phyloP scores from a whole-genome alignment of 64 coral and sea anemone species.

The Exaiptasia diaphana region DNA sequence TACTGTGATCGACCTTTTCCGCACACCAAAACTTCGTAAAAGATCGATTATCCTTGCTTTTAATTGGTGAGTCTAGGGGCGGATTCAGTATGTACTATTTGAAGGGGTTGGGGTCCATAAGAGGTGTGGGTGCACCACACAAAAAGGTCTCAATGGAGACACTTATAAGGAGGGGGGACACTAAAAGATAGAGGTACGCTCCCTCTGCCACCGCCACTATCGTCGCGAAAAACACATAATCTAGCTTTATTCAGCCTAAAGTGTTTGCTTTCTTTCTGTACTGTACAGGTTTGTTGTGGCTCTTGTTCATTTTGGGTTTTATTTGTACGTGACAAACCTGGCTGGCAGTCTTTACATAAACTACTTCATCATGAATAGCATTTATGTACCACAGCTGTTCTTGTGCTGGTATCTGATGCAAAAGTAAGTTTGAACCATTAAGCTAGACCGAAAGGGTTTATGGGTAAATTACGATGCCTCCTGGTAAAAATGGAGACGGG shows the following conservation, averaged over 20 bases:
- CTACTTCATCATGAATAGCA: slow-evolving; percentile 24
- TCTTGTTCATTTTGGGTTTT: slow-evolving; percentile 36
- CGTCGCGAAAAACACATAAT: too few species aligned
- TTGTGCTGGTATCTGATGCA: slow-evolving; percentile 24
- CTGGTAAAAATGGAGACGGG: too few species aligned
- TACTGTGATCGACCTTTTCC: slow-evolving; percentile 26
- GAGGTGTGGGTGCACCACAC: too few species aligned
- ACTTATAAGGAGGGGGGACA: too few species aligned
- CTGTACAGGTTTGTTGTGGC: slow-evolving; percentile 29
- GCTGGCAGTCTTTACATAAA: slow-evolving; percentile 31
- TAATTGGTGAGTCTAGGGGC: neutral
- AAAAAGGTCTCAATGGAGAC: too few species aligned
- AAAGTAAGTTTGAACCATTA: slow-evolving; percentile 1
- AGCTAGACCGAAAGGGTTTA: too few species aligned
- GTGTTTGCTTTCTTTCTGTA: too few species aligned
- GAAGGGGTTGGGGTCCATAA: too few species aligned
- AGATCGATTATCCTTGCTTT: slow-evolving; percentile 37
- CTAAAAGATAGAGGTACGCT: too few species aligned
- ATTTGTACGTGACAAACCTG: slow-evolving; percentile 10
- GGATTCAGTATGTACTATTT: neutral
- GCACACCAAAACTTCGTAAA: slow-evolving; percentile 39
- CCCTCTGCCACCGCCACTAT: too few species aligned
- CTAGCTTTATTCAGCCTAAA: too few species aligned
- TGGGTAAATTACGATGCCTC: too few species aligned
- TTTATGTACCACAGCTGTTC: slow-evolving; percentile 18